Conservation (phyloP, 2,888 invertebrate genomes). For the Molorchus minor region DNA sequence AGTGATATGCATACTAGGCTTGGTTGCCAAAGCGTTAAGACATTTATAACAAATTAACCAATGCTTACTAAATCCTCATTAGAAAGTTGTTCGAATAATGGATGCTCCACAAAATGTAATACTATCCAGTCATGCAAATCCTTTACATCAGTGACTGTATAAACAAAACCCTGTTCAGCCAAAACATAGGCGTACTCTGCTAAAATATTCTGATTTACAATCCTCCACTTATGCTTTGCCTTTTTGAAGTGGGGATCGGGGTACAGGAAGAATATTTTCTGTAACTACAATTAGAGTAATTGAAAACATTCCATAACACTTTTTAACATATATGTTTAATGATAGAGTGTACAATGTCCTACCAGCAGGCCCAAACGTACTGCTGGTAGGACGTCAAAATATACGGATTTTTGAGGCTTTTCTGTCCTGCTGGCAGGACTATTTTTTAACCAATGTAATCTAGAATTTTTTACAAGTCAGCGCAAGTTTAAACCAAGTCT, state of each 20-base stretch:
- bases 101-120: constrained; percentile 88
- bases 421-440: too few relatives aligned
- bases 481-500: too few relatives aligned
- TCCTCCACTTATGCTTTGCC: constrained; percentile 99
- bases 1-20: too few relatives aligned
- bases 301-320: not conserved
- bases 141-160: constrained; percentile 97
- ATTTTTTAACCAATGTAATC: too few relatives aligned
- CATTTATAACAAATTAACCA: constrained; percentile 1
- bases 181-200: constrained; percentile 98
- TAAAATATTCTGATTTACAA: constrained; percentile 90
- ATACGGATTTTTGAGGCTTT: too few relatives aligned
- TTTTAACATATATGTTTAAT: too few relatives aligned
- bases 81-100: constrained; percentile 80
- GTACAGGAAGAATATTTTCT: constrained; percentile 98
- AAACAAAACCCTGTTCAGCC: constrained; percentile 84
- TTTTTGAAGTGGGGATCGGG: constrained; percentile 99
- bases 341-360: too few relatives aligned
- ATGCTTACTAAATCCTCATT: constrained; percentile 78
- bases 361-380: too few relatives aligned
- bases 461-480: too few relatives aligned
- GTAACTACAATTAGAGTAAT: constrained; percentile 70
- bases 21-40: too few relatives aligned
- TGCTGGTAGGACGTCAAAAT: too few relatives aligned
- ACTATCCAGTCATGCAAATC: constrained; percentile 99